These are phyloP conservation scores for Pempheris klunzingeri DNA, from an alignment of 2,797 vertebrate genomes.

Conservation along the genomic window DNA sequence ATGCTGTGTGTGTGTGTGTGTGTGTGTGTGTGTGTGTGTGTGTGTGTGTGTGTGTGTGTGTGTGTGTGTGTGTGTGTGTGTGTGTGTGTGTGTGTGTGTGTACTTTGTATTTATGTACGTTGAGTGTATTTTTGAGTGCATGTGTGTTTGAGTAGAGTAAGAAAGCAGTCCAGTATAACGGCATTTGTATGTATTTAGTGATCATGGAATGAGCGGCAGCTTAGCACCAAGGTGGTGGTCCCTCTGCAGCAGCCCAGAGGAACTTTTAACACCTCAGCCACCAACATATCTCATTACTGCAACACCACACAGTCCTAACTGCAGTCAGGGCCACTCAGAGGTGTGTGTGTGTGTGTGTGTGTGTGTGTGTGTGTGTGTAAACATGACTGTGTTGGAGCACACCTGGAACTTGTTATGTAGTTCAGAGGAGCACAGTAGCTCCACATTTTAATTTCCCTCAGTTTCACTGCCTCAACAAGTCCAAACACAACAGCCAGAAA, in stretches of 20 bases:
- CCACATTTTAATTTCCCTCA: conserved; percentile 58
- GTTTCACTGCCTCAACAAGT: conserved; percentile 51
- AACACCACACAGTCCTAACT: conserved; percentile 36
- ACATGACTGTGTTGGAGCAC: conserved; percentile 32
- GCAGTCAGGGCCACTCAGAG: conserved; percentile 32
- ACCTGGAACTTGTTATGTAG: conserved; percentile 77
- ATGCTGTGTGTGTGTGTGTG: conserved; percentile 25
- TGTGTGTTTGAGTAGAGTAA: neutral
- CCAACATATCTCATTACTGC: conserved; percentile 67
- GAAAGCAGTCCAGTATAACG: conserved; percentile 13
- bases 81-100: neutral
- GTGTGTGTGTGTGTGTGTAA: neutral
- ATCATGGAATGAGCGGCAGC: conserved; percentile 56
- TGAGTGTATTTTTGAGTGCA: neutral
- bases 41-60: neutral
- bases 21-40: conserved; percentile 17
- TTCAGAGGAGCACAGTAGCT: conserved; percentile 69
- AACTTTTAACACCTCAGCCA: conserved; percentile 74
- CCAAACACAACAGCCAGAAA: conserved; percentile 55
- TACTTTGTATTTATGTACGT: too few species aligned
- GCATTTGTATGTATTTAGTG: conserved; percentile 16
- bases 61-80: neutral
- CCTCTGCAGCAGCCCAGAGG: conserved; percentile 60
- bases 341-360: conserved; percentile 23
- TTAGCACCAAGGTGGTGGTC: conserved; percentile 65